Evolutionary conservation across 2,797 vertebrate species (phyloP).

Genomic region (Gouania willdenowi): DNA sequence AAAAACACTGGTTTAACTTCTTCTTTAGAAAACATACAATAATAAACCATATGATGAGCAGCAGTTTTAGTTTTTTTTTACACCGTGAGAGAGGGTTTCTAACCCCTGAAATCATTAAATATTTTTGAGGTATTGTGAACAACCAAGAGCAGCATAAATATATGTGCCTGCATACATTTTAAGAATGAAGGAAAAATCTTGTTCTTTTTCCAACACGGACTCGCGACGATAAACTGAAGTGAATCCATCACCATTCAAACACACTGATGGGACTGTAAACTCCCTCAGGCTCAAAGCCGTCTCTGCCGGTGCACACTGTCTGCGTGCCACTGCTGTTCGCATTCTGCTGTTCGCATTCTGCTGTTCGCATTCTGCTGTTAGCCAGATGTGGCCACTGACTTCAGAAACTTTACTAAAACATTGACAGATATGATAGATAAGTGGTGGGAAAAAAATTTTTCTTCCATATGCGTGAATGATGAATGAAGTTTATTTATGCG

Average conservation of each 20-base stretch:
- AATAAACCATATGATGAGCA: no score
- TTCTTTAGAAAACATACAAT: no score
- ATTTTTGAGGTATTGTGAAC: no score
- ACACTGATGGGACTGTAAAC: constrained; percentile 62
- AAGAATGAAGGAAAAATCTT: constrained; percentile 17
- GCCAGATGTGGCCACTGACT: constrained; percentile 66
- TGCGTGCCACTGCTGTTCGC: constrained; percentile 64
- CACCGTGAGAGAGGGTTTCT: no score
- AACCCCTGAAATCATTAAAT: no score
- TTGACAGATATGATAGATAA: constrained; percentile 46
- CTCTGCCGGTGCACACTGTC: constrained; percentile 51
- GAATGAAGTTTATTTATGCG: constrained; percentile 23
- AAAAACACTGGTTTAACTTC: no score
- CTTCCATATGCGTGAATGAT: constrained; percentile 36
- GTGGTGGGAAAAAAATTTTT: constrained; percentile 43
- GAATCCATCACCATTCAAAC: constrained; percentile 55
- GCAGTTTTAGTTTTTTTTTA: no score
- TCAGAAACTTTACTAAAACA: constrained; percentile 40
- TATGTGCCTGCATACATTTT: no score
- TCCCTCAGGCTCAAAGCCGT: constrained; percentile 37
- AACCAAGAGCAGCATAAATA: no score
- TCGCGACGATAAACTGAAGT: constrained; percentile 39
- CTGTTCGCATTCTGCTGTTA: constrained; percentile 52
- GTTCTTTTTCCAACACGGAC: constrained; percentile 21
- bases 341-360: constrained; percentile 42